Evolutionary conservation across 2,113 vertebrate species (phyloP).

Genomic region (Eidolon helvum): DNA sequence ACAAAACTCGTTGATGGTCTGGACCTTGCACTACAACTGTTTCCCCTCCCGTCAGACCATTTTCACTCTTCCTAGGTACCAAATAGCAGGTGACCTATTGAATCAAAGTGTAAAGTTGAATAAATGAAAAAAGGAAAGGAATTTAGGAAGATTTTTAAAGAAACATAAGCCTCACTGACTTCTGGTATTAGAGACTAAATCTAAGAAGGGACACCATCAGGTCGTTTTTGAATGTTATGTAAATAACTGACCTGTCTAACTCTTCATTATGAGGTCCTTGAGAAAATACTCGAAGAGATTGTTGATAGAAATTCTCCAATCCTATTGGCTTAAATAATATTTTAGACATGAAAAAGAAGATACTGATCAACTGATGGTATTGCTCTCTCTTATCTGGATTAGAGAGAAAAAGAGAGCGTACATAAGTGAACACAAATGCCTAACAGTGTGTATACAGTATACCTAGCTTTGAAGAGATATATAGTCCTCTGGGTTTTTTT

Average conservation of each 20-base stretch:
- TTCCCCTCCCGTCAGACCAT: background rate
- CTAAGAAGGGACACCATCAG: background rate
- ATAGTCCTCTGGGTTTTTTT: background rate
- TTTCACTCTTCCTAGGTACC: background rate
- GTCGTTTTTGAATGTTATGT: slow-evolving; percentile 1
- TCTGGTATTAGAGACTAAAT: slow-evolving; percentile 24
- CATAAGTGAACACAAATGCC: background rate
- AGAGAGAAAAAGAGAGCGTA: background rate
- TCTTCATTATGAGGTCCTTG: background rate
- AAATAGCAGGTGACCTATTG: background rate
- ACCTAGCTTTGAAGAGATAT: background rate
- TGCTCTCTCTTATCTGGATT: background rate
- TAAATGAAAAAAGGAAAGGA: background rate
- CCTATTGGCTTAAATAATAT: background rate
- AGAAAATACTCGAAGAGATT: slow-evolving; percentile 14
- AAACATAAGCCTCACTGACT: background rate
- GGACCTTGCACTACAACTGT: background rate
- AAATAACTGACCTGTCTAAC: background rate
- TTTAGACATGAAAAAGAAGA: background rate
- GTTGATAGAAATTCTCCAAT: slow-evolving; percentile 21
- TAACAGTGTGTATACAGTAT: too few species aligned
- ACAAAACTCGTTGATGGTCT: background rate
- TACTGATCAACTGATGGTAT: background rate
- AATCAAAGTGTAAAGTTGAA: background rate
- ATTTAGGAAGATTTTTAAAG: background rate